A percentile compares a stretch with the other conserved stretches of the same genome.
Conservation (phyloP, 1,140 invertebrate genomes). For the Macrobrachium rosenbergii region DNA sequence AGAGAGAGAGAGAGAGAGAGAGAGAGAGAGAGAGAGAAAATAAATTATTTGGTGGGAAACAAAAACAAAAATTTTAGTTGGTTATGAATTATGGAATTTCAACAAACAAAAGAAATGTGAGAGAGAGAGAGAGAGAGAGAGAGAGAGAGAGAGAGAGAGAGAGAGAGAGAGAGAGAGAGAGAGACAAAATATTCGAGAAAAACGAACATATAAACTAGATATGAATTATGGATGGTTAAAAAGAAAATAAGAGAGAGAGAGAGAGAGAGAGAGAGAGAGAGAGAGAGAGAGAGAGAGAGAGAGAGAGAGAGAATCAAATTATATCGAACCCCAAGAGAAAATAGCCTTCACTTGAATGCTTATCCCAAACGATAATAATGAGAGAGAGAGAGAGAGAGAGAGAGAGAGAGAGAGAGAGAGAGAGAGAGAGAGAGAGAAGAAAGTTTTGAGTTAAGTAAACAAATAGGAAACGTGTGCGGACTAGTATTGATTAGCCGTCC, state of each 20-base stretch:
- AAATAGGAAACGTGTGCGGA: conserved; percentile 10
- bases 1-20: no score
- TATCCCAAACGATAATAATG: background rate
- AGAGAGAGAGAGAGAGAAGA: conserved; percentile 7
- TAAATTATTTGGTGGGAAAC: background rate
- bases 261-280: background rate
- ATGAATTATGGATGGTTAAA: background rate
- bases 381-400: background rate
- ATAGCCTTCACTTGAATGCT: background rate
- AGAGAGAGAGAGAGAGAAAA: no score
- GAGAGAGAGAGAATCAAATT: background rate
- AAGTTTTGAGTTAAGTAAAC: conserved; percentile 47
- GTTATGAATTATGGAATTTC: background rate
- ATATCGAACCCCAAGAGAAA: no score
- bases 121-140: background rate
- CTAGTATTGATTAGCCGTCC: conserved; percentile 48
- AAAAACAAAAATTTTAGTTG: background rate
- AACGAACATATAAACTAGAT: background rate
- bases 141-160: background rate
- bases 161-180: background rate
- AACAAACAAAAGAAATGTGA: background rate
- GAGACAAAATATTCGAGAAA: background rate
- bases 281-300: conserved; percentile 21
- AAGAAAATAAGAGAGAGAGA: background rate
- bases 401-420: conserved; percentile 23